phyloP scores from a whole-genome alignment of 2,888 invertebrate genomes.

The Oligia fasciuncula region DNA sequence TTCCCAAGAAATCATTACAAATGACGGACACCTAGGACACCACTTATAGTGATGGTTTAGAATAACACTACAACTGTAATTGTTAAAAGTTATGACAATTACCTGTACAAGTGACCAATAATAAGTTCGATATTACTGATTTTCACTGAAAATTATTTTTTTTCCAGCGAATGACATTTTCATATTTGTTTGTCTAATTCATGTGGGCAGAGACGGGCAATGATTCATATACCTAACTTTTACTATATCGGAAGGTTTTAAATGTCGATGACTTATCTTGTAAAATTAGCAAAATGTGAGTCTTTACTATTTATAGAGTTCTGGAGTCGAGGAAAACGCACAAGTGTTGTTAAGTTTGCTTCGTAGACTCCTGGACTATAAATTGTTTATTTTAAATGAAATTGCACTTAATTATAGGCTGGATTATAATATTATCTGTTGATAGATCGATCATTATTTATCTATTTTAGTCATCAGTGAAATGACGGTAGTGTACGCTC shows the following conservation, averaged over 20 bases:
- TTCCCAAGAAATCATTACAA: slow-evolving; percentile 50
- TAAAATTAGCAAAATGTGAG: slow-evolving; percentile 67
- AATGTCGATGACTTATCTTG: slow-evolving; percentile 66
- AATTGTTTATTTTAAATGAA: slow-evolving; percentile 6
- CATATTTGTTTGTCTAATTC: slow-evolving; percentile 65
- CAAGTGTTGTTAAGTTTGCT: slow-evolving; percentile 28
- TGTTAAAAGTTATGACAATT: slow-evolving; percentile 41
- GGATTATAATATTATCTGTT: slow-evolving; percentile 1
- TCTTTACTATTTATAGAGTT: slow-evolving; percentile 59
- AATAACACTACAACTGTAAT: slow-evolving; percentile 39
- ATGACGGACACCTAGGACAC: slow-evolving; percentile 42
- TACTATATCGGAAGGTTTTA: slow-evolving; percentile 67
- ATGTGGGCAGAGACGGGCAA: slow-evolving; percentile 69
- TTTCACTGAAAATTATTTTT: slow-evolving; percentile 52
- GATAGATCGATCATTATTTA: slow-evolving; percentile 24
- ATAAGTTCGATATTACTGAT: slow-evolving; percentile 47
- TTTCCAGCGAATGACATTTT: slow-evolving; percentile 65
- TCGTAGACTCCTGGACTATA: not conserved
- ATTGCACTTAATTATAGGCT: not conserved
- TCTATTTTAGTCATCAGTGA: slow-evolving; percentile 8
- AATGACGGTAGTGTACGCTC: not conserved
- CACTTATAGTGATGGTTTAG: slow-evolving; percentile 23
- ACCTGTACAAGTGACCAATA: slow-evolving; percentile 50
- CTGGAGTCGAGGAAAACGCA: slow-evolving; percentile 55
- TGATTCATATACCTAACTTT: slow-evolving; percentile 71